Evolutionary conservation across 2,797 vertebrate species (phyloP).

Genomic region (Coccyzus lansbergi): DNA sequence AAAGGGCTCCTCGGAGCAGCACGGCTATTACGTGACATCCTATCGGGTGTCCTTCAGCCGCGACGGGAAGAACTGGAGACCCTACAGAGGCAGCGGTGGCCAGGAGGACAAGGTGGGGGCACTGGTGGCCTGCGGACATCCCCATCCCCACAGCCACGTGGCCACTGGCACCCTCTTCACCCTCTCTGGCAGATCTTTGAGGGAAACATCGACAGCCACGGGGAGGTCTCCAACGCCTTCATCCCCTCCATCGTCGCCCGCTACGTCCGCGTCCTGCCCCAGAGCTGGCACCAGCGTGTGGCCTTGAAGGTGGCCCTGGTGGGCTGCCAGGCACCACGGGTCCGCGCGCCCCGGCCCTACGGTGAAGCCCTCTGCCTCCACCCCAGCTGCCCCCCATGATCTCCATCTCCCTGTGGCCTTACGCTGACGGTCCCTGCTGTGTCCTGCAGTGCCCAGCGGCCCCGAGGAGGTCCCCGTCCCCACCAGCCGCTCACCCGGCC

Average conservation of each 20-base stretch:
- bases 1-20: conserved; percentile 70
- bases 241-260: conserved; percentile 82
- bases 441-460: background rate
- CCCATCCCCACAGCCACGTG: fast-evolving
- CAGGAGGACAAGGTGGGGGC: conserved; percentile 82
- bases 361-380: background rate
- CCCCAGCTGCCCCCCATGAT: fast-evolving
- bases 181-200: conserved; percentile 80
- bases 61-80: conserved; percentile 84
- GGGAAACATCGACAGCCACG: conserved; percentile 77
- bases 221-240: conserved; percentile 81
- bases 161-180: fast-evolving
- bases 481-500: background rate
- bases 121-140: background rate
- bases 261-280: conserved; percentile 80
- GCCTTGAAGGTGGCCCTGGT: conserved; percentile 79
- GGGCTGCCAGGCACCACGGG: conserved; percentile 74
- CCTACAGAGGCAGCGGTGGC: conserved; percentile 77
- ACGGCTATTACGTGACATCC: conserved; percentile 76
- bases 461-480: background rate
- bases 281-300: conserved; percentile 74
- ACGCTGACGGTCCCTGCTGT: fast-evolving
- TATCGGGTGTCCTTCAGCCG: conserved; percentile 83
- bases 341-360: background rate
- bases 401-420: background rate